Percentiles rank a stretch among this genome's conserved stretches.
Conservation (phyloP, 2,113 vertebrate genomes). For the Fregetta grallaria region DNA sequence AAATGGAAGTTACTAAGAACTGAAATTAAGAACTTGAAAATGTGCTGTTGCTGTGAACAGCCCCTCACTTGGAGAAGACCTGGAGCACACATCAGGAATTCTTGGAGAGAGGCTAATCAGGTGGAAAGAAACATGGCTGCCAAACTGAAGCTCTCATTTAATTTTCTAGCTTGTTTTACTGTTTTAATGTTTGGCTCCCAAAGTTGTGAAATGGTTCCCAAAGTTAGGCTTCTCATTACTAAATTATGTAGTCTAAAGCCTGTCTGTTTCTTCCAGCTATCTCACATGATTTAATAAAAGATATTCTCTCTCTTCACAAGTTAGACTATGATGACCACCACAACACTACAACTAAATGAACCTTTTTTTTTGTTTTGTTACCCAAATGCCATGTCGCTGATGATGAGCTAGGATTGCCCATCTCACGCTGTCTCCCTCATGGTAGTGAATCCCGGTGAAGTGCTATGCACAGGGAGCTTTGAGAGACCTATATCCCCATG, state of each 20-base stretch:
- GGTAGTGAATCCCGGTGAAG: background rate
- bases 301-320: background rate
- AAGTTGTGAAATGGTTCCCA: background rate
- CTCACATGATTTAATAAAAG: background rate
- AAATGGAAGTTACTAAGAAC: background rate
- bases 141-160: background rate
- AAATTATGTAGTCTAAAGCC: background rate
- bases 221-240: background rate
- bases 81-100: background rate
- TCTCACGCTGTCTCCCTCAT: background rate
- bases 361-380: background rate
- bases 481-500: background rate
- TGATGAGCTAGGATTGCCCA: rapidly evolving
- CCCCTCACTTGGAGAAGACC: background rate
- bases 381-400: background rate
- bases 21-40: background rate
- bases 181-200: background rate
- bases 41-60: background rate
- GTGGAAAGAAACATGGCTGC: background rate
- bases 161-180: background rate
- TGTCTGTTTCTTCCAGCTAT: background rate
- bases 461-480: background rate
- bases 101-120: background rate
- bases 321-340: background rate
- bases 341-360: background rate